phyloP scores from a whole-genome alignment of 1,140 invertebrate genomes.

The Mylabris phalerata region DNA sequence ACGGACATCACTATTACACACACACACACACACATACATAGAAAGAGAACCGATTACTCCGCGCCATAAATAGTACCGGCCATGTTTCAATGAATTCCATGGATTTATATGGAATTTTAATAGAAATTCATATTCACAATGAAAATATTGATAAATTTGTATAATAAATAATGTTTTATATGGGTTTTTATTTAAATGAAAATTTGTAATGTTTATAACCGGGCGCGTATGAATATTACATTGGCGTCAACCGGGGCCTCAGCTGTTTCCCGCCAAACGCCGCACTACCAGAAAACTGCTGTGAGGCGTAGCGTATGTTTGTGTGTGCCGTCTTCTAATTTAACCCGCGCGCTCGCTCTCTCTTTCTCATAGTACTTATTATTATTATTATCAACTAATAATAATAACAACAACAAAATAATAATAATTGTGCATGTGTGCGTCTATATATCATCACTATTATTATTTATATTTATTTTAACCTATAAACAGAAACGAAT shows the following conservation, averaged over 20 bases:
- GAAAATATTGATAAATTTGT: background rate
- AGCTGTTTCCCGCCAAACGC: constrained; percentile 62
- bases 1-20: constrained; percentile 43
- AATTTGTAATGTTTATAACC: background rate
- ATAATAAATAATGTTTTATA: background rate
- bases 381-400: too few species aligned
- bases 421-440: background rate
- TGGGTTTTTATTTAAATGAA: background rate
- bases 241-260: constrained; percentile 46
- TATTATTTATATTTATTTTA: too few species aligned
- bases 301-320: constrained; percentile 43
- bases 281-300: constrained; percentile 53
- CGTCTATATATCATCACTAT: too few species aligned
- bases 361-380: constrained; percentile 1
- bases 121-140: too few species aligned
- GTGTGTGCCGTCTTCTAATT: background rate
- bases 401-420: background rate
- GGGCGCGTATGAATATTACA: constrained; percentile 45
- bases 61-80: constrained; percentile 45
- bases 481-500: too few species aligned
- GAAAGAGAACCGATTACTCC: constrained; percentile 40
- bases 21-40: constrained; percentile 19
- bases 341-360: constrained; percentile 34
- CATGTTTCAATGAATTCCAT: constrained; percentile 5
- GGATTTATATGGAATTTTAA: constrained; percentile 1